Percentiles rank a stretch among this genome's conserved stretches.
Evolutionary conservation across 2,113 vertebrate genomes (phyloP).

Genomic region (Proterorhinus semilunaris): DNA sequence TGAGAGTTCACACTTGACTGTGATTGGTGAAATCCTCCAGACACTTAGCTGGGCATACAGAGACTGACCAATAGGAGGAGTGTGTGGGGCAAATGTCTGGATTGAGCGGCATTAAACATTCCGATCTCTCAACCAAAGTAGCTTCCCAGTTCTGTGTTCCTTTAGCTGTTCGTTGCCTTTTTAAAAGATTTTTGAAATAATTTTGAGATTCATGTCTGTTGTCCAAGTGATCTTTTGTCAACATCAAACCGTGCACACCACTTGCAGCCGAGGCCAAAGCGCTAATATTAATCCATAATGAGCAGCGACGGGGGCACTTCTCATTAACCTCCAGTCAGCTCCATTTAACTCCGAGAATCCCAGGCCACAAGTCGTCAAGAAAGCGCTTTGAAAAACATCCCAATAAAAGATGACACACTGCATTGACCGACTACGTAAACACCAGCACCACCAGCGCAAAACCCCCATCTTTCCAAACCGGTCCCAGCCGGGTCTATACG

Average conservation of each 20-base stretch:
- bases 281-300: slow-evolving; percentile 3
- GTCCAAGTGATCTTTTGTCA: background rate
- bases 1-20: too few species aligned
- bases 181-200: background rate
- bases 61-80: too few species aligned
- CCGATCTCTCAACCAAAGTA: too few species aligned
- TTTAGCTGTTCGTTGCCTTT: background rate
- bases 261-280: background rate
- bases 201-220: background rate
- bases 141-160: too few species aligned
- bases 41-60: too few species aligned
- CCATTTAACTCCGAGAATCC: background rate
- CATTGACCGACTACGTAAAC: background rate
- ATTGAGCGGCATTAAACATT: too few species aligned
- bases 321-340: slow-evolving; percentile 2
- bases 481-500: background rate
- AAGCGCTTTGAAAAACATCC: background rate
- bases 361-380: background rate
- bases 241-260: background rate
- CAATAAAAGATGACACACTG: background rate
- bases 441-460: background rate
- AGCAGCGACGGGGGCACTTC: background rate
- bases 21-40: too few species aligned
- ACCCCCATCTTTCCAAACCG: background rate
- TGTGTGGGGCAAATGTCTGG: too few species aligned